Base-by-base conservation (phyloP, 92 coral and sea anemone species). In the Porites lobata region DNA sequence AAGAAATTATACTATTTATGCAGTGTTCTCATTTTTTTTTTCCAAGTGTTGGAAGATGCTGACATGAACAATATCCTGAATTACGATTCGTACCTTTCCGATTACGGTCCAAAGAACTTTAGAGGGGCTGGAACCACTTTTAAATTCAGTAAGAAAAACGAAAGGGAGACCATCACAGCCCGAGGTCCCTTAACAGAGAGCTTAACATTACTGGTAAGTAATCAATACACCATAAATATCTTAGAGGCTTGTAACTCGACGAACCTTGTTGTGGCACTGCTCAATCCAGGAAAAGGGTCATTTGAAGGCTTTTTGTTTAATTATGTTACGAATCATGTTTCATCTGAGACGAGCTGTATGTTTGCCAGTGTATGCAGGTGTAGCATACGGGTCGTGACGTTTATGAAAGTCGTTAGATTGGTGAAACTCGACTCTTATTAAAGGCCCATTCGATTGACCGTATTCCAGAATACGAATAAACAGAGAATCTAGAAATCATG, bases 141-240 rank as follows among this genome's bases (percentile, higher is more conserved):
- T 51, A 1, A 1, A 18, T 83, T 72, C 50, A 38, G 0, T 14
- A 83, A 73, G 47, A 57, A 9, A 17, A 62, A 83, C 7, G 54
- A 73, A 2, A 72, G 61, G 52, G 87, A 83, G 29, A 72, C 10
- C 26, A 62, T 83, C 24, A 50, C 24, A 6, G 70, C 80, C 19
- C 50, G 1, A 72, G 87, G 87, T 21, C 87, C 87, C 12, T 62
- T 73, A 22, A 72, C 14, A 38, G 14, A 83, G 64, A 83, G 79
- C 51, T 13, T 74, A 57, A 62, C 56, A 20, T 51, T 83, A 72
- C 11, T 83, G 73, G 87, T 83, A 52, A 83, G 87, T 83, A 75
- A 15, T 38, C 0, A 38, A 38, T 38, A 38, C 47, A 5, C 0
- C 47, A 38, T 38, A 38, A 0, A 38, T 4, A 38, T 38, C 47